phyloP scores from a whole-genome alignment of 2,797 vertebrate species.

The Spheniscus humboldti region DNA sequence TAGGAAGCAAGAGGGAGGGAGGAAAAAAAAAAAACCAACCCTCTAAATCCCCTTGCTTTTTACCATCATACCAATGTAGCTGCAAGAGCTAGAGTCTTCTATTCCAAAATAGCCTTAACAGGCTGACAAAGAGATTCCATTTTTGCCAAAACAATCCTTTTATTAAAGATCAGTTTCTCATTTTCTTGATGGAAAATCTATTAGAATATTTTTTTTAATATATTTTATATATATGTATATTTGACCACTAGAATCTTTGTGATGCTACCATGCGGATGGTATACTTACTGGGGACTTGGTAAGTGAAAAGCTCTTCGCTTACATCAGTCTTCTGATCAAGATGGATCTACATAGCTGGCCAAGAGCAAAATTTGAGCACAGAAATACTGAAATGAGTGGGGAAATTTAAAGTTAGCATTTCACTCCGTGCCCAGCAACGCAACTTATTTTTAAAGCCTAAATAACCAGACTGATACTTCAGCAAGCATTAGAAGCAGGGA shows the following conservation, averaged over 20 bases:
- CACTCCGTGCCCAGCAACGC: background rate
- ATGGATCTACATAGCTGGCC: background rate
- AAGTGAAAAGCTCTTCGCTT: conserved; percentile 3
- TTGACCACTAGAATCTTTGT: background rate
- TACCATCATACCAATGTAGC: background rate
- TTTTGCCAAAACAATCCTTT: background rate
- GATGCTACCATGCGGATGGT: background rate
- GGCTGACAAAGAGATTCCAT: background rate
- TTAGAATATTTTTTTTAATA: background rate
- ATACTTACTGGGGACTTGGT: background rate
- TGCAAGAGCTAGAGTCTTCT: background rate
- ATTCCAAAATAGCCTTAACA: background rate
- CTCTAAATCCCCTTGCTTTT: background rate
- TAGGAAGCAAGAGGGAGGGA: background rate
- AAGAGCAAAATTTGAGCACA: background rate
- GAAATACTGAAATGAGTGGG: background rate
- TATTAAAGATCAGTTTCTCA: background rate
- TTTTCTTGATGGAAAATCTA: background rate
- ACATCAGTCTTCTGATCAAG: background rate
- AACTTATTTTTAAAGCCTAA: background rate
- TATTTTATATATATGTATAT: background rate
- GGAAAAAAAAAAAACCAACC: background rate
- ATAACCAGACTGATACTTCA: background rate
- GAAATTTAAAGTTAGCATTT: background rate
- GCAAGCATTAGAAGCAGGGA: background rate